Percentiles rank a stretch among this genome's conserved stretches.
Evolutionary conservation across 1,140 invertebrate genomes (phyloP).

Genomic region (Drosophila pachea): DNA sequence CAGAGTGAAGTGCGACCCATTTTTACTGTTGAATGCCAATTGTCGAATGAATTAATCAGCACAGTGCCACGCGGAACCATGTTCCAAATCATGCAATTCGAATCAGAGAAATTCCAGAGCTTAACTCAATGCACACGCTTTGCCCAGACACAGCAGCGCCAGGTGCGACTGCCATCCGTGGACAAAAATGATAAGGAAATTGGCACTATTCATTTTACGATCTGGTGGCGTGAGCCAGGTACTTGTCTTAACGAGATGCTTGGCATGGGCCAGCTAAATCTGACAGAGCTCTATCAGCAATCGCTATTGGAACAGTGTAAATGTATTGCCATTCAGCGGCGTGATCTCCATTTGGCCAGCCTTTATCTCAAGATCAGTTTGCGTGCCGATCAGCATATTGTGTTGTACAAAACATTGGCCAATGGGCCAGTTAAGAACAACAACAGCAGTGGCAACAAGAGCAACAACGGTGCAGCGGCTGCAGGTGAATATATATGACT

Average conservation of each 20-base stretch:
- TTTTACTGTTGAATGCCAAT: constrained; percentile 72
- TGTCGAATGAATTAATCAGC: constrained; percentile 64
- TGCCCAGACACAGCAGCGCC: constrained; percentile 64
- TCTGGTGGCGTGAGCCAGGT: constrained; percentile 77
- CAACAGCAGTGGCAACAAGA: constrained; percentile 44
- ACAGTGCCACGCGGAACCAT: constrained; percentile 56
- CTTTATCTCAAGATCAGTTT: constrained; percentile 72
- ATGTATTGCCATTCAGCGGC: constrained; percentile 62
- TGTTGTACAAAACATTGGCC: constrained; percentile 28
- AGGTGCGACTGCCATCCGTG: constrained; percentile 42
- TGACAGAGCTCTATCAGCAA: constrained; percentile 63
- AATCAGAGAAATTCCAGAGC: constrained; percentile 75
- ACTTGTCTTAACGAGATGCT: constrained; percentile 75
- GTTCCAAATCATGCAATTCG: constrained; percentile 76
- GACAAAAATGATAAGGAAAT: constrained; percentile 21
- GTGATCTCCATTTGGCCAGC: constrained; percentile 64
- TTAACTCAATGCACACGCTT: constrained; percentile 75
- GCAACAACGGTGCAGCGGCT: constrained; percentile 45
- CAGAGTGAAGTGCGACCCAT: constrained; percentile 72
- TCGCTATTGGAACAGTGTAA: constrained; percentile 74
- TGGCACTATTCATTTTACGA: constrained; percentile 66
- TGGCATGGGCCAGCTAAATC: constrained; percentile 64
- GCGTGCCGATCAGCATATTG: constrained; percentile 41
- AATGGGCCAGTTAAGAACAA: constrained; percentile 27
- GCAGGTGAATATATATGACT: constrained; percentile 75